Conservation (phyloP, 2,888 invertebrate genomes). For the Troglohyphantes excavatus region DNA sequence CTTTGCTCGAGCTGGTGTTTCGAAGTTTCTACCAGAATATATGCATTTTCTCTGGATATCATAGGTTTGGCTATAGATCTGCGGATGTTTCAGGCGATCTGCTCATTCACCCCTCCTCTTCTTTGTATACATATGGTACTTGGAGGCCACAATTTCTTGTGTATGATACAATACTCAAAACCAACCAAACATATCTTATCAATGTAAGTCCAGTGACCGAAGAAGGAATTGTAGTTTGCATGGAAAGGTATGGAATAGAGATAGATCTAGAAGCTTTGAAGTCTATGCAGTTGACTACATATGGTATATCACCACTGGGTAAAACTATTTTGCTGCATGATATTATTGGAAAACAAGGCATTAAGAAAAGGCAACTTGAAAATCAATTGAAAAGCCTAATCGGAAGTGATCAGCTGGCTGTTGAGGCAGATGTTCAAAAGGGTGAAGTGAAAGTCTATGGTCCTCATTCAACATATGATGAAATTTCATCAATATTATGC, state of each 20-base stretch:
- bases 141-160: conserved; percentile 65
- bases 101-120: conserved; percentile 74
- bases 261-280: conserved; percentile 45
- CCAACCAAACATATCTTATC: conserved; percentile 62
- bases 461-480: not conserved
- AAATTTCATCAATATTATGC: conserved; percentile 33
- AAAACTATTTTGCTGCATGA: conserved; percentile 40
- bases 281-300: conserved; percentile 11
- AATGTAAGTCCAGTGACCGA: conserved; percentile 61
- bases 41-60: conserved; percentile 70
- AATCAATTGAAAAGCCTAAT: conserved; percentile 28
- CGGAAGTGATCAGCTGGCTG: conserved; percentile 22
- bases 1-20: conserved; percentile 55
- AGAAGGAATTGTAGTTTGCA: conserved; percentile 31
- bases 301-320: conserved; percentile 53
- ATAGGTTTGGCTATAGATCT: conserved; percentile 63
- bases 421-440: conserved; percentile 54
- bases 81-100: conserved; percentile 37
- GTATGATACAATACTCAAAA: conserved; percentile 71
- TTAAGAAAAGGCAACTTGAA: conserved; percentile 30
- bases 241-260: conserved; percentile 7
- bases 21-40: conserved; percentile 72
- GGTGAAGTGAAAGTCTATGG: conserved; percentile 68
- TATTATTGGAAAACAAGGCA: conserved; percentile 59
- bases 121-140: conserved; percentile 60